Evolutionary conservation across 92 coral and sea anemone species (phyloP), one percentile per base, ranked within the genome.

Genomic region (Porites cylindrica): DNA sequence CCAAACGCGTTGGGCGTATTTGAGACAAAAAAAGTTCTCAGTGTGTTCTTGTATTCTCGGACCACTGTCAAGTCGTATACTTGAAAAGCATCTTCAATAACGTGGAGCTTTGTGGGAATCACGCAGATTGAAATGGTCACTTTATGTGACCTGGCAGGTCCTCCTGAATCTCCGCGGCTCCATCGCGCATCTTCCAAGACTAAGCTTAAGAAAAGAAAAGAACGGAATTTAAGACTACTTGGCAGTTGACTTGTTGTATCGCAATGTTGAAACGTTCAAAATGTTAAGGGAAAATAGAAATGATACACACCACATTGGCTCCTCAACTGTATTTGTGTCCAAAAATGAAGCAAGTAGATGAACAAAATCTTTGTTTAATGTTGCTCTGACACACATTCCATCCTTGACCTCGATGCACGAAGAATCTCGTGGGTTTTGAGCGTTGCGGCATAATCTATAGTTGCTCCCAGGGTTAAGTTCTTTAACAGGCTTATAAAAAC

Each of bases 401-500:
- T 76, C 80, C 26, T 76, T 76, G 66, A 76, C 65, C 17, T 76
- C 26, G 43, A 76, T 76, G 5, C 80, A 56, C 19, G 80, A 76
- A 24, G n/a, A 10, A 76, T 76, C n/a, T 21, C 23, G 26, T 76
- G 67, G 80, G 20, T 76, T 76, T 76, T 75, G 66, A 58, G 66
- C 5, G 80, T 56, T 76, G 43, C 53, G 67, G 11, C 66, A 12
- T 23, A 76, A 76, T 21, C 51, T 26, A 43, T 76, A 76, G 18
- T 21, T 56, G 2, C 26, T 58, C 66, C 80, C 80, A 76, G 80
- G 66, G 20, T 10, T 29, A 21, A 76, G 80, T 10, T 76, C 54
- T 5, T 4, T 76, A 5, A 56, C 80, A 76, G 80, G 80, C 68
- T 76, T 76, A 43, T 56, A 76, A 24, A 76, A 76, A 56, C 80